Evolutionary conservation across 1,140 invertebrate genomes (phyloP), one percentile per base, ranked within the genome.

Genomic region (Rhopalosiphum maidis): DNA sequence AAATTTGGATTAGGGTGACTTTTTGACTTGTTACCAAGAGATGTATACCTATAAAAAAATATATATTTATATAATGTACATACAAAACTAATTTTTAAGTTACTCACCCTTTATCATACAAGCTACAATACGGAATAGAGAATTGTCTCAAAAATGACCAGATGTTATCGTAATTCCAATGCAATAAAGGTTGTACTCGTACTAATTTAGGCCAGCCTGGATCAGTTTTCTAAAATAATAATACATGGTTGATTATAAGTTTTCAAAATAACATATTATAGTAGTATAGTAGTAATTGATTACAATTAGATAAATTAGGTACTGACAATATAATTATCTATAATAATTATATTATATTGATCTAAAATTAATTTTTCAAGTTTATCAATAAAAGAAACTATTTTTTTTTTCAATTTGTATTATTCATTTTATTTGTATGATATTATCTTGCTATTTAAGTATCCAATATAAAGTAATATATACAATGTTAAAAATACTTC

Each of bases 121-220:
- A 96, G 37, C 95, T 96, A 95, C 99, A 99, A 95, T 99, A 99
- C 85, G 98, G 97, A 87, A 99, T 96, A 94, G 97, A 95, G 85
- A 97, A 96, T 35, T 96, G 95, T 23, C 97, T 95, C 18, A 99
- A 96, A 94, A 99, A 99, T 93, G 96, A 96, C 99, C 99, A 99
- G 90, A 99, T 96, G 94, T 99, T 97, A 83, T 96, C 96, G 95
- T 99, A 99, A 21, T 96, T 96, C 98, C 98, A 99, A 94, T 99
- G 96, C 15, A 99, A 95, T 46, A 99, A 95, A 0, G 99, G 98
- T 95, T 96, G 98, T 21, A 99, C 96, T 46, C 99, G 96, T 96
- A 99, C 97, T 93, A 99, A 96, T 94, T 97, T 95, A 9, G 99
- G 98, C 99, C 99, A 99, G 88, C 96, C 97, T 5, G 96, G 94